Percentiles rank a stretch among this genome's conserved stretches.
These are phyloP conservation scores for Andrena dorsata DNA, from an alignment of 2,888 invertebrate genomes.

Conservation along the genomic window DNA sequence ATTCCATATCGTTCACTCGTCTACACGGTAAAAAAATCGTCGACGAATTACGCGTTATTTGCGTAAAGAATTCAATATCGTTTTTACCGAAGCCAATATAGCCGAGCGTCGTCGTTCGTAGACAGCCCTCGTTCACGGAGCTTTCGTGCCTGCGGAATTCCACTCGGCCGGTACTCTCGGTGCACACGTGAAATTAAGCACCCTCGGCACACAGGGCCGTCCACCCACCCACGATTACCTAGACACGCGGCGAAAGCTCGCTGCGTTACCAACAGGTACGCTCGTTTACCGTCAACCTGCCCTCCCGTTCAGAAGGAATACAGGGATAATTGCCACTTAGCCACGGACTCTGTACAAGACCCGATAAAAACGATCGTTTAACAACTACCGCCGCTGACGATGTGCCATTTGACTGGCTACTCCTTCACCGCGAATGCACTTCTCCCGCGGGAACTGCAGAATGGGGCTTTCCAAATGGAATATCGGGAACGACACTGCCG, in stretches of 20 bases:
- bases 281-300: constrained; percentile 22
- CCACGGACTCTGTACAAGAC: constrained; percentile 58
- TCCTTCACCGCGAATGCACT: constrained; percentile 12
- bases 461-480: neutral
- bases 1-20: too few species aligned
- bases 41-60: too few species aligned
- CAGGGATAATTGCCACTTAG: constrained; percentile 52
- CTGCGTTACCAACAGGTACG: constrained; percentile 62
- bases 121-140: constrained; percentile 23
- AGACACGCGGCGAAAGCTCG: constrained; percentile 52
- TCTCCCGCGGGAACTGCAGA: neutral
- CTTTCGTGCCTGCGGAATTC: constrained; percentile 25
- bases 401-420: constrained; percentile 43
- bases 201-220: neutral
- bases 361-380: constrained; percentile 68
- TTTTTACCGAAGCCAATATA: too few species aligned
- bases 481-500: neutral
- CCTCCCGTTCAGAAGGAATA: constrained; percentile 3
- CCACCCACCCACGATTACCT: constrained; percentile 56
- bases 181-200: constrained; percentile 9
- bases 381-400: constrained; percentile 42
- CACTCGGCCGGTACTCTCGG: constrained; percentile 62
- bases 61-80: too few species aligned
- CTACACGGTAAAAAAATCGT: too few species aligned
- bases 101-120: neutral